Evolutionary conservation across 35 echinoderm and acorn worm species (phyloP).

Genomic region (Nesometra sesokonis): DNA sequence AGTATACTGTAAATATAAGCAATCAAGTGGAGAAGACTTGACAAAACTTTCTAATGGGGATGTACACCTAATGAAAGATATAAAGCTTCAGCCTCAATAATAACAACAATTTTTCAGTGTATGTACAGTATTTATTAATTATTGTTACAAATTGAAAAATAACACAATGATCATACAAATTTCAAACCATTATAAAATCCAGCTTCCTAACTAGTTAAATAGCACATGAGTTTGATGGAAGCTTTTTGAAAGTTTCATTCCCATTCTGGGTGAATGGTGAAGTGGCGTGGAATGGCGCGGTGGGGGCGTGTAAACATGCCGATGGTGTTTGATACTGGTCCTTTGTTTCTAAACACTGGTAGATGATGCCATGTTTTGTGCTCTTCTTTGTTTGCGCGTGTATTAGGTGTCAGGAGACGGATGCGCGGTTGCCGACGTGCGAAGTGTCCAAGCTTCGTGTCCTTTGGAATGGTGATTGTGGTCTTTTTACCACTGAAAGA

Average conservation of each 20-base stretch:
- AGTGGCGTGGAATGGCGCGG: constrained; percentile 65
- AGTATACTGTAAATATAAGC: too few species aligned
- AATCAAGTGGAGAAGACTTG: too few species aligned
- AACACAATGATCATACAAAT: too few species aligned
- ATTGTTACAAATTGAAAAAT: too few species aligned
- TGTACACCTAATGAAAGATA: too few species aligned
- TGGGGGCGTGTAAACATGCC: constrained; percentile 89
- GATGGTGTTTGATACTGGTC: constrained; percentile 86
- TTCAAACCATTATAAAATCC: neutral
- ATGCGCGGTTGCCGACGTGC: constrained; percentile 2
- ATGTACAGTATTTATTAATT: too few species aligned
- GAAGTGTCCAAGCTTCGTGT: constrained; percentile 40
- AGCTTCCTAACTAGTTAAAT: neutral
- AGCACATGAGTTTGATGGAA: neutral
- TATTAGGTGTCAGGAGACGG: constrained; percentile 70
- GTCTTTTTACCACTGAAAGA: neutral
- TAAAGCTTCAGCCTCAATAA: too few species aligned
- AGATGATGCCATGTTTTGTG: constrained; percentile 93
- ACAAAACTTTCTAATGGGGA: too few species aligned
- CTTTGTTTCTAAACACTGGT: constrained; percentile 53
- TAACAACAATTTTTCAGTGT: too few species aligned
- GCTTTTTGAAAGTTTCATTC: constrained; percentile 23
- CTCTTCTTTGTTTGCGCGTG: constrained; percentile 64
- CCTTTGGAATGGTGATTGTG: neutral
- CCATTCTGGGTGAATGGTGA: constrained; percentile 99